Base-by-base conservation (phyloP, 2,113 vertebrate species). In the Apteryx owenii region DNA sequence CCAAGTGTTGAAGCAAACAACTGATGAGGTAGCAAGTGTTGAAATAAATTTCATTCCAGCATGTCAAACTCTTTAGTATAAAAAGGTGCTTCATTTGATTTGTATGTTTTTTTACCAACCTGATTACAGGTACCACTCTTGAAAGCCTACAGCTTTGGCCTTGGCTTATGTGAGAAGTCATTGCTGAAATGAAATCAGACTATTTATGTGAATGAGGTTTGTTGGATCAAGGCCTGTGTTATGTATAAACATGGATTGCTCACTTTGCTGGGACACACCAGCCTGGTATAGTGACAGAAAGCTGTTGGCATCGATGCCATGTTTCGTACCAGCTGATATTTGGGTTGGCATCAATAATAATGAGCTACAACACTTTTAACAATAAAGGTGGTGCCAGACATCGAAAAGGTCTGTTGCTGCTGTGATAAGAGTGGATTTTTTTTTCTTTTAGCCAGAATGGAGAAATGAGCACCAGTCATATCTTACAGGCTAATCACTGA, bases 21-120 rank as follows among this genome's bases (percentile, higher is more conserved):
- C 64, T 95, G 66, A 93, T 91, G 71, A 84, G 42, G 29, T 90
- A 88, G 54, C 84, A 83, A 65, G 54, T 81, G 78, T 73, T 96
- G 88, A 93, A 90, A 88, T 77, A 81, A 68, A 88, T 91, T 89
- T 64, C 4, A 56, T 96, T 88, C 64, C 31, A 71, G 42, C 12
- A 23, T 42, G 17, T 93, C 50, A 50, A 25, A 16, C 23, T 93
- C 36, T 40, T 71, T 66, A 51, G 38, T 19, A 38, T 90, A 64
- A 75, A 80, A 91, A 85, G 8, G 42, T 88, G 20, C 58, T 64
- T 58, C 42, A 21, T 87, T 93, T 95, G 40, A 71, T 91, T 93
- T 68, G 54, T 61, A 5, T 62, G n/a, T 5, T n/a, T 61, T 72
- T 4, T n/a, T 65, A 69, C 54, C 33, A 81, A 4, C 38, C n/a